phyloP scores from a whole-genome alignment of 2,888 invertebrate species.

The Melanchra persicariae region DNA sequence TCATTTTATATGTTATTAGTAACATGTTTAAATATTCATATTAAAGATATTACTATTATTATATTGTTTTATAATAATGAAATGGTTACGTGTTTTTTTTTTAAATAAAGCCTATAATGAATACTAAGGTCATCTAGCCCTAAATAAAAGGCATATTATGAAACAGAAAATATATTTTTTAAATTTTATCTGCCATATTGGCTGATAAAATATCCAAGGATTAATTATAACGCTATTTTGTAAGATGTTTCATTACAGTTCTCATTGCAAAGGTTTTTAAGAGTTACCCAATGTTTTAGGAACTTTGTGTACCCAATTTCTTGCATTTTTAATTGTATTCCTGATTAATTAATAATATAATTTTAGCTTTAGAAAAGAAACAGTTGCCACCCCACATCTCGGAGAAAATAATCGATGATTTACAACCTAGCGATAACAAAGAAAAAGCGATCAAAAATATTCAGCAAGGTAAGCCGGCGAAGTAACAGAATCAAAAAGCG shows the following conservation, averaged over 20 bases:
- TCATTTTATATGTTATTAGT: too few relatives aligned
- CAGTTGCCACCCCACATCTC: conserved; percentile 26
- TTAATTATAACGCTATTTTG: neutral
- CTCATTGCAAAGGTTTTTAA: too few relatives aligned
- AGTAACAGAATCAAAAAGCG: neutral
- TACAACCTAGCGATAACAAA: conserved; percentile 26
- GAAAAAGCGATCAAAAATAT: conserved; percentile 24
- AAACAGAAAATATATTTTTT: neutral
- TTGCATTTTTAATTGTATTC: neutral
- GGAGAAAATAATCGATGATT: conserved; percentile 18
- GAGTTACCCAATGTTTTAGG: too few relatives aligned
- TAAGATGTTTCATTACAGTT: neutral
- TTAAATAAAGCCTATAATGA: neutral
- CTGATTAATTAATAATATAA: neutral
- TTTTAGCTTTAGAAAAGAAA: conserved; percentile 35
- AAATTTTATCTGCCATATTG: too few relatives aligned
- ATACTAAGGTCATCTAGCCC: neutral
- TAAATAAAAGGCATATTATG: neutral
- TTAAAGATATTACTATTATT: too few relatives aligned
- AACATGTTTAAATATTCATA: too few relatives aligned
- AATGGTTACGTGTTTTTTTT: too few relatives aligned
- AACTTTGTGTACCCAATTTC: neutral
- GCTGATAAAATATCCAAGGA: neutral
- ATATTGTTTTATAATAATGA: too few relatives aligned
- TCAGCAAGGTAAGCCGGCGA: conserved; percentile 22